A percentile compares a stretch with the other conserved stretches of the same genome.
Conservation (phyloP, 1,140 invertebrate species). For the Bombus sylvicola region DNA sequence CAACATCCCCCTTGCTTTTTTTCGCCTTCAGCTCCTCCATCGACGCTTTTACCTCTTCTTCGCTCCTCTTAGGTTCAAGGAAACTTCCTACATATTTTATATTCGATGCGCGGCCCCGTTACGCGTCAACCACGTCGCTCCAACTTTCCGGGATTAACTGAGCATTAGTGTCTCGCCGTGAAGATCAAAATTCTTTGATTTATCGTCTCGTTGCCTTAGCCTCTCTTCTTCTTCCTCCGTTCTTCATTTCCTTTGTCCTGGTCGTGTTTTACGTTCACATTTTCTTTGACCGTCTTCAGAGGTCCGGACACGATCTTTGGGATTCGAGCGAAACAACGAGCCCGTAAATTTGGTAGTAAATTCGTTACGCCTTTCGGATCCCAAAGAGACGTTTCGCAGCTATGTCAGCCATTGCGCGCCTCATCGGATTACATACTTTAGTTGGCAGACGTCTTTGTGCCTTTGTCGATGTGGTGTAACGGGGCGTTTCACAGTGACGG, state of each 20-base stretch:
- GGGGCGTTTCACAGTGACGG: not conserved
- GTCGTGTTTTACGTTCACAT: slow-evolving; percentile 12
- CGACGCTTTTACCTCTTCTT: not conserved
- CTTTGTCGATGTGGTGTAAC: not conserved
- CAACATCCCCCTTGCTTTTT: not conserved
- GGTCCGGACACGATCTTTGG: slow-evolving; percentile 25
- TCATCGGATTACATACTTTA: slow-evolving; percentile 23
- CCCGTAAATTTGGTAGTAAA: slow-evolving; percentile 37
- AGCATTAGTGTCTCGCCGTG: slow-evolving; percentile 52
- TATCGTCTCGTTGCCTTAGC: slow-evolving; percentile 19
- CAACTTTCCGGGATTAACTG: slow-evolving; percentile 51
- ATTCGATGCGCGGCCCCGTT: slow-evolving; percentile 31
- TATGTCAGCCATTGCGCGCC: not conserved
- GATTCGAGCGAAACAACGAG: slow-evolving; percentile 29
- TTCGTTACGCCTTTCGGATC: slow-evolving; percentile 30
- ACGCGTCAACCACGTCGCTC: not conserved
- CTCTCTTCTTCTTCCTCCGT: too few relatives aligned
- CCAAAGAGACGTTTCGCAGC: slow-evolving; percentile 3
- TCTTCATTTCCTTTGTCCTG: not conserved
- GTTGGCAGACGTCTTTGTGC: slow-evolving; percentile 21
- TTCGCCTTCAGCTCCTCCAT: too few relatives aligned
- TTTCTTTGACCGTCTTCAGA: not conserved
- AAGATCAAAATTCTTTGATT: slow-evolving; percentile 53
- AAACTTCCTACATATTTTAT: slow-evolving; percentile 66
- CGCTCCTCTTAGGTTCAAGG: slow-evolving; percentile 13